Percentiles rank a stretch among this genome's conserved stretches.
phyloP scores from a whole-genome alignment of 92 coral and sea anemone genomes.

The Paramuricea clavata region DNA sequence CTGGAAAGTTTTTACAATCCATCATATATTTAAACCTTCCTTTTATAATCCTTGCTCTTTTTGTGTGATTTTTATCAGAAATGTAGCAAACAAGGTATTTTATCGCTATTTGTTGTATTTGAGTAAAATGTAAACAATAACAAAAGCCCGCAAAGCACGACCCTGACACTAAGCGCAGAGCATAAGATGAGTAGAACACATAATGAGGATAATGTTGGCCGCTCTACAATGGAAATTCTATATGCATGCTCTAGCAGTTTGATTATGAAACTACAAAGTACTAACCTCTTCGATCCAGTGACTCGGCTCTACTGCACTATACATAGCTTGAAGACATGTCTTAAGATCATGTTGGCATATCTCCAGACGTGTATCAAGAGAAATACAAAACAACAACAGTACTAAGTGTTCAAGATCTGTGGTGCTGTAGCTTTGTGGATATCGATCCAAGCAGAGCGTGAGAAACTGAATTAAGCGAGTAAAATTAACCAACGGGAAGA shows the following conservation, averaged over 20 bases:
- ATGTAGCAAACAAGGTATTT: too few species aligned
- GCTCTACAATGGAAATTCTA: too few species aligned
- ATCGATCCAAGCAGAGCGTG: conserved; percentile 78
- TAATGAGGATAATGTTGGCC: too few species aligned
- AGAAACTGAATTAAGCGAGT: conserved; percentile 82
- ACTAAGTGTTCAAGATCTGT: conserved; percentile 70
- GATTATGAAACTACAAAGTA: neutral
- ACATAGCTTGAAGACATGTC: conserved; percentile 79
- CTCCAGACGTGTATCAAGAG: conserved; percentile 84
- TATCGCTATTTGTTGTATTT: too few species aligned
- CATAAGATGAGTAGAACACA: too few species aligned
- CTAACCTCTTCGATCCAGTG: conserved; percentile 91
- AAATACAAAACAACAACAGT: conserved; percentile 75
- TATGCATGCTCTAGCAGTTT: neutral
- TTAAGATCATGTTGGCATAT: conserved; percentile 79
- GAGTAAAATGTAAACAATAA: too few species aligned
- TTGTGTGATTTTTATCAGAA: too few species aligned
- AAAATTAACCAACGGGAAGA: conserved; percentile 74
- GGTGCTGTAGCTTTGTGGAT: conserved; percentile 66
- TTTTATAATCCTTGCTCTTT: too few species aligned
- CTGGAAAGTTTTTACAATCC: too few species aligned
- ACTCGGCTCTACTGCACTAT: conserved; percentile 74
- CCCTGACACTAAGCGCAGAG: too few species aligned
- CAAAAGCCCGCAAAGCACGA: too few species aligned
- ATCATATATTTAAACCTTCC: too few species aligned